Evolutionary conservation across 2,797 vertebrate genomes (phyloP), one percentile per base, ranked within the genome.

Genomic region (Psittacula echo): DNA sequence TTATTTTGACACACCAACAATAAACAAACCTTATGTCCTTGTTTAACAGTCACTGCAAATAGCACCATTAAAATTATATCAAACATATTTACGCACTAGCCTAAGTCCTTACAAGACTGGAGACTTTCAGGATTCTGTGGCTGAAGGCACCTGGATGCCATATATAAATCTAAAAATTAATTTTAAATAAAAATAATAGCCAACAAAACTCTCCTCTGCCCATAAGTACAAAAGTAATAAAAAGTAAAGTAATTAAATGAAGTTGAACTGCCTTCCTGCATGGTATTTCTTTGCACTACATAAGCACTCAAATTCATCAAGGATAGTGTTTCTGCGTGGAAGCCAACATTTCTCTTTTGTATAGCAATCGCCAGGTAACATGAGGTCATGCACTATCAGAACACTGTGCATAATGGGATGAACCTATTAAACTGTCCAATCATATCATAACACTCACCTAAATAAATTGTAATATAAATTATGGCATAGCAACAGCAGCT

Each of bases 401-500:
- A 58, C 58, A 47, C 51, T 48, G 22, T 37, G 27, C 47, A 44
- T 41, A 73, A 82, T 22, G 22, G 77, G 13, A 88, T 60, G 14
- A 92, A 45, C 44, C 21, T 72, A 47, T 85, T 82, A 80, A 89
- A 61, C 32, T 87, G 53, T 50, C 61, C 71, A 87, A 7, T 92
- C 41, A 13, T 41, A 54, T 68, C 71, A 39, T 64, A 87, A 84
- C 47, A 41, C 16, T 10, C 32, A n/a, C 19, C 48, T 80, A 83
- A 85, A 87, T 88, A 85, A 94, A 90, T 54, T n/a, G 58, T n/a
- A 86, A 85, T 64, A 77, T 18, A 89, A 78, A 50, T 32, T 37
- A 88, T 70, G 24, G 42, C 85, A 77, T 65, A 60, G 74, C 64
- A 96, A 76, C 77, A 92, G n/a, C 82, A 92, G 66, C 62, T 76